These are phyloP conservation scores for Dissostichus mawsoni DNA, from an alignment of 2,113 vertebrate species.

Conservation along the genomic window DNA sequence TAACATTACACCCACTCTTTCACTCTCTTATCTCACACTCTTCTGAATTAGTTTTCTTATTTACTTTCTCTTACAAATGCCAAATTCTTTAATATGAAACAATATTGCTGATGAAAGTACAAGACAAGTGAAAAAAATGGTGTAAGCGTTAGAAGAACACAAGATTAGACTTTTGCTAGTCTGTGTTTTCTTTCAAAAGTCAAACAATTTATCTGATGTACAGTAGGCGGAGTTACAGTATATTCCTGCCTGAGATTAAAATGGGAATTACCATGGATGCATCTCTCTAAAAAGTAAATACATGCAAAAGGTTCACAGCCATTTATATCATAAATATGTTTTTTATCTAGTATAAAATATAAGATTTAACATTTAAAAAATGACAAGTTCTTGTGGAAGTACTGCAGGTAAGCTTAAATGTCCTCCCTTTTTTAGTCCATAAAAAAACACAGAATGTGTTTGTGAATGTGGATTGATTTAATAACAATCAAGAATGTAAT, in stretches of 20 bases:
- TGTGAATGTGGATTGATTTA: too few species aligned
- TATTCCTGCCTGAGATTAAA: not conserved
- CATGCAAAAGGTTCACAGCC: not conserved
- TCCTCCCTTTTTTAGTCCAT: not conserved
- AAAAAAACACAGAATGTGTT: not conserved
- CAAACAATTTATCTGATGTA: not conserved
- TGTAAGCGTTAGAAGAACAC: constrained; percentile 9
- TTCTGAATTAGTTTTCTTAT: constrained; percentile 20
- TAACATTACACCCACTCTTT: constrained; percentile 52
- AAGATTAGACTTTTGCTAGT: constrained; percentile 4
- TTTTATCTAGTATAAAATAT: not conserved
- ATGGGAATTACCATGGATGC: not conserved
- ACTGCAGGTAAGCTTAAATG: not conserved
- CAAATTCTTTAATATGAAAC: constrained; percentile 45
- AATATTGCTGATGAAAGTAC: constrained; percentile 9
- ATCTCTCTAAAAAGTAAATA: not conserved
- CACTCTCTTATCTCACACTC: constrained; percentile 37
- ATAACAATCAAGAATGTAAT: not conserved
- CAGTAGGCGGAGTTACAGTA: not conserved
- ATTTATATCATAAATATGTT: not conserved
- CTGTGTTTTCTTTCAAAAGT: not conserved
- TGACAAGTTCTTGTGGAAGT: not conserved
- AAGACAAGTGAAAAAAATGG: not conserved
- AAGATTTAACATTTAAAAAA: not conserved
- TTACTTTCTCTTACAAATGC: constrained; percentile 12